Percentiles rank a stretch among this genome's conserved stretches.
Evolutionary conservation across 2,888 invertebrate genomes (phyloP).

Genomic region (Morpho helenor): DNA sequence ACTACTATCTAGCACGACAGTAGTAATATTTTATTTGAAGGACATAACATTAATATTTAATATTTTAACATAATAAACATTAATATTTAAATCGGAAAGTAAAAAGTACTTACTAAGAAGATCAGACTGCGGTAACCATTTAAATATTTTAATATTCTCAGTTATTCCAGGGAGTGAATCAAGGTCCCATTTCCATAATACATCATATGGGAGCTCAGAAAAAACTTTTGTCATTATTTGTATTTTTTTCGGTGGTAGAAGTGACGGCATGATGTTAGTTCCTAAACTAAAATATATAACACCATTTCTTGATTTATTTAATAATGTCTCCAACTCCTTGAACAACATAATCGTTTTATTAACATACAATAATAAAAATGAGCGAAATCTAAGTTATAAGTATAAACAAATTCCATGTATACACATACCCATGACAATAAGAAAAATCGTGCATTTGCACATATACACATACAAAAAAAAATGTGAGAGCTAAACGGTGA

Average conservation of each 20-base stretch:
- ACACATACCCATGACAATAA: no score
- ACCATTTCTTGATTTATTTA: constrained; percentile 40
- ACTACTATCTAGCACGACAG: background rate
- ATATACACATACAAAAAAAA: no score
- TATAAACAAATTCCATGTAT: no score
- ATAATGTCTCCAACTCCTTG: no score
- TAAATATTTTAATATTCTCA: constrained; percentile 48
- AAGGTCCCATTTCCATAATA: constrained; percentile 65
- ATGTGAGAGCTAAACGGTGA: no score
- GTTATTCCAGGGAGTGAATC: constrained; percentile 46
- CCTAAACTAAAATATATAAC: constrained; percentile 66
- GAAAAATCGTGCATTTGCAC: no score
- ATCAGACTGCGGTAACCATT: constrained; percentile 52
- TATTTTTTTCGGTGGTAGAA: constrained; percentile 42
- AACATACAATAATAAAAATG: no score
- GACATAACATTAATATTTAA: background rate
- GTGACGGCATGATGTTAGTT: constrained; percentile 47
- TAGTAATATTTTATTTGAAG: background rate
- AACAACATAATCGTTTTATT: no score
- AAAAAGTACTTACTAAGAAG: constrained; percentile 31
- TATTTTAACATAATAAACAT: no score
- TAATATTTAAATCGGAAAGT: no score
- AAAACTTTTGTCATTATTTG: constrained; percentile 46
- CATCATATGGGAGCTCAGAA: constrained; percentile 54
- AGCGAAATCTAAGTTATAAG: no score